Percentiles rank a stretch among this genome's conserved stretches.
Conservation (phyloP, 2,888 invertebrate species). For the Drosophila peninsularis region DNA sequence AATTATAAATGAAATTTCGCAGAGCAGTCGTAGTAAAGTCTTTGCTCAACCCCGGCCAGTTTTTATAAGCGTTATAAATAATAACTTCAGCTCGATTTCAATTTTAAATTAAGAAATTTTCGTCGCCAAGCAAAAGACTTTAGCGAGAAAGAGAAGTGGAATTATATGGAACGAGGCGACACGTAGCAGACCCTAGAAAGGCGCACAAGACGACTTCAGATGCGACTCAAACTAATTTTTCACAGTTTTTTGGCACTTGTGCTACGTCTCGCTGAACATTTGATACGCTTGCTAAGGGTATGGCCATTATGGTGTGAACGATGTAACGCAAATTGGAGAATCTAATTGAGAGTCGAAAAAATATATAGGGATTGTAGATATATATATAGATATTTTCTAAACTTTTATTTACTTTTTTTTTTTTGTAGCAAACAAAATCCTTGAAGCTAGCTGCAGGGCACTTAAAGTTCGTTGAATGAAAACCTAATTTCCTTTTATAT, state of each 20-base stretch:
- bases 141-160: neutral
- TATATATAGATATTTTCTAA: neutral
- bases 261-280: slow-evolving; percentile 4
- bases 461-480: slow-evolving; percentile 1
- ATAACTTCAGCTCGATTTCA: slow-evolving; percentile 42
- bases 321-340: neutral
- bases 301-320: neutral
- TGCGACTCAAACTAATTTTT: slow-evolving; percentile 21
- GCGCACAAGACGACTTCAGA: slow-evolving; percentile 4
- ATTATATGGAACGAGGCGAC: slow-evolving; percentile 12
- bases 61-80: slow-evolving; percentile 42
- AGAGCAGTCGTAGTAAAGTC: slow-evolving; percentile 1
- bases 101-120: slow-evolving; percentile 44
- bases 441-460: neutral
- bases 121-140: slow-evolving; percentile 11
- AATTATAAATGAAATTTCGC: neutral
- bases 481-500: slow-evolving; percentile 22
- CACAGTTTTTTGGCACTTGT: slow-evolving; percentile 23
- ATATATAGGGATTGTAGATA: neutral
- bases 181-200: slow-evolving; percentile 27
- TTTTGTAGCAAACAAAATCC: neutral
- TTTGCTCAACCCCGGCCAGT: slow-evolving; percentile 20
- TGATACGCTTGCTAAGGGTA: slow-evolving; percentile 2
- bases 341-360: no score
- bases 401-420: no score